These are phyloP conservation scores for Aricia agestis DNA, from an alignment of 1,140 invertebrate genomes.

Conservation along the genomic window DNA sequence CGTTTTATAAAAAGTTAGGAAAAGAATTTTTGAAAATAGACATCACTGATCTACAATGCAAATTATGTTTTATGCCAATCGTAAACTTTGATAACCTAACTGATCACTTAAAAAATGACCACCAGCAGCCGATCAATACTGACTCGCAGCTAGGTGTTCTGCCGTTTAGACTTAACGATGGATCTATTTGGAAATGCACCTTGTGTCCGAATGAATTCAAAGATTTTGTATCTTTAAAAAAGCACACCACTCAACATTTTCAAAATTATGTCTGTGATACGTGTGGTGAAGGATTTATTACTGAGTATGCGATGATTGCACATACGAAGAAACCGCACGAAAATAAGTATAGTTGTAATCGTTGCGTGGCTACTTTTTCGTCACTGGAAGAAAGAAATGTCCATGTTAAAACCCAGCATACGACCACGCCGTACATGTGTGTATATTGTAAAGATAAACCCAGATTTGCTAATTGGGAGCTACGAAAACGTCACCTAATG, in stretches of 20 bases:
- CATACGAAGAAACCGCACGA: slow-evolving; percentile 67
- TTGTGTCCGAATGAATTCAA: slow-evolving; percentile 64
- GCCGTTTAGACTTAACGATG: slow-evolving; percentile 57
- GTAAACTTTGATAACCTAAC: slow-evolving; percentile 52
- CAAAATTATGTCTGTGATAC: slow-evolving; percentile 68
- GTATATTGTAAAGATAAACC: slow-evolving; percentile 62
- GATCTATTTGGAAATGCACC: slow-evolving; percentile 60
- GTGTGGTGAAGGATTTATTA: slow-evolving; percentile 65
- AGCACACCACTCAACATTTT: slow-evolving; percentile 60
- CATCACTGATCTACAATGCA: slow-evolving; percentile 63
- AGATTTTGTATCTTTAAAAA: slow-evolving; percentile 58
- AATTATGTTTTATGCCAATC: slow-evolving; percentile 57
- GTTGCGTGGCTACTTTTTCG: slow-evolving; percentile 60
- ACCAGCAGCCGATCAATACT: slow-evolving; percentile 55
- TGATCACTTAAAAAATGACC: slow-evolving; percentile 57
- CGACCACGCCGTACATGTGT: slow-evolving; percentile 58
- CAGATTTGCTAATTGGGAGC: slow-evolving; percentile 62
- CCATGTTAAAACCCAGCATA: slow-evolving; percentile 67
- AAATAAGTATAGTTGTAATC: slow-evolving; percentile 61
- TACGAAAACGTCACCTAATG: slow-evolving; percentile 57
- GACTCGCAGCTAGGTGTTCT: slow-evolving; percentile 57
- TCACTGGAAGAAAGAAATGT: slow-evolving; percentile 56
- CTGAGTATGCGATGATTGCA: slow-evolving; percentile 61
- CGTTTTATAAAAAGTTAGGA: slow-evolving; percentile 64
- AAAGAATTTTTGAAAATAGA: slow-evolving; percentile 66